These are phyloP conservation scores for Pheosia tremula DNA, from an alignment of 2,888 invertebrate genomes.

Conservation along the genomic window DNA sequence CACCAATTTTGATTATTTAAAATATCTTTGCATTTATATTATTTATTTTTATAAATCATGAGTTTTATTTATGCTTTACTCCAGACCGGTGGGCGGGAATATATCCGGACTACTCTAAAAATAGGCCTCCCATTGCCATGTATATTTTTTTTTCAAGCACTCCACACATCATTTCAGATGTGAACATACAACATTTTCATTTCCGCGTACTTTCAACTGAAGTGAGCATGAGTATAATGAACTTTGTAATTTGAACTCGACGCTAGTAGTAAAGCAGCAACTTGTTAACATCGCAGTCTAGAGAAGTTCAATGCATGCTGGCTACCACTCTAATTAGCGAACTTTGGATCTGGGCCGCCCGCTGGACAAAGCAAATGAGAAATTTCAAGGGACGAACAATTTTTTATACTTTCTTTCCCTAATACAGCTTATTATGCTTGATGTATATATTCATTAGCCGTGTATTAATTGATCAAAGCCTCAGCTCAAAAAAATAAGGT, in stretches of 20 bases:
- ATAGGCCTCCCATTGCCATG: background rate
- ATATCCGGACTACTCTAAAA: background rate
- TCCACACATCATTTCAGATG: background rate
- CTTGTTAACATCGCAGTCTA: slow-evolving; percentile 34
- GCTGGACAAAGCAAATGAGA: slow-evolving; percentile 50
- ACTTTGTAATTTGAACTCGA: slow-evolving; percentile 27
- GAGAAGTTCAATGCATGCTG: slow-evolving; percentile 33
- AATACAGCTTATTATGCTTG: background rate
- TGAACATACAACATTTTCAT: slow-evolving; percentile 7
- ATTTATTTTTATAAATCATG: too few relatives aligned
- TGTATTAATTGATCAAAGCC: background rate
- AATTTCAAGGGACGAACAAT: slow-evolving; percentile 36
- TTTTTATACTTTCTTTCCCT: slow-evolving; percentile 28
- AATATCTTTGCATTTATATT: too few relatives aligned
- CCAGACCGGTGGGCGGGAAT: too few relatives aligned
- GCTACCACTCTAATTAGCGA: slow-evolving; percentile 52
- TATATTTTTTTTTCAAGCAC: background rate
- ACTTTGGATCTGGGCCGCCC: slow-evolving; percentile 51
- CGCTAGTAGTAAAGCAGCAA: slow-evolving; percentile 28
- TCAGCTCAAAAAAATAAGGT: too few relatives aligned
- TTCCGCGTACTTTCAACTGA: slow-evolving; percentile 12
- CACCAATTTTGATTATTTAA: too few relatives aligned
- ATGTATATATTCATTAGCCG: background rate
- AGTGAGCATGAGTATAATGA: slow-evolving; percentile 17
- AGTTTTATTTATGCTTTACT: too few relatives aligned